Evolutionary conservation across 1,140 invertebrate species (phyloP), one percentile per base, ranked within the genome.

Genomic region (Scaptomyza graminum): DNA sequence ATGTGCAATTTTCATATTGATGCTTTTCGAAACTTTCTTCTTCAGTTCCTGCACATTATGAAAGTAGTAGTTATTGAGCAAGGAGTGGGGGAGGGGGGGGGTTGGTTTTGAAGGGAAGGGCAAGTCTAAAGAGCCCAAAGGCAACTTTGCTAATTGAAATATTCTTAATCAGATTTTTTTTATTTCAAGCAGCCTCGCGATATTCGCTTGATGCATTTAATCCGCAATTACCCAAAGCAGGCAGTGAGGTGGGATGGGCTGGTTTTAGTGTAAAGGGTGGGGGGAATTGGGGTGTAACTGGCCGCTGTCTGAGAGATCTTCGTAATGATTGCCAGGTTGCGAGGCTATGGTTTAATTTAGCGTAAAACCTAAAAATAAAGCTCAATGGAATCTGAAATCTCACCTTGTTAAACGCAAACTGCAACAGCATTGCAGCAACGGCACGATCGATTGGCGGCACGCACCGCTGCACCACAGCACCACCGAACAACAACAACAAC

Each of bases 81-180:
- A 28, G 6, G 9, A 13, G 51, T 1, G 34, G 5, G 2, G 34
- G 3, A 1, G 37, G 1, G n/a, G 1, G 4, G n/a, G 4, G 37
- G n/a, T 4, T 11, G 18, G 18, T 15, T 0, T 41, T 2, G 4
- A 41, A 41, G 37, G 3, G 52, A 7, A 1, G 18, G 37, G 41
- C n/a, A 0, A 50, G 47, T 34, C 31, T n/a, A 34, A 34, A 34
- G 8, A 34, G 31, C 37, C 68, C 37, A 60, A 61, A 62, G 64
- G 66, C 72, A 70, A 52, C 59, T 59, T 62, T 56, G 76, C 83
- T 88, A 88, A 88, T 88, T 88, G 84, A 88, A 88, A 88, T 88
- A 88, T 88, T 89, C 84, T 88, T 88, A 88, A 88, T 88, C 84
- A 88, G 83, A 88, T 87, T 79, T 81, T 76, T 47, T 54, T 52